Conservation (phyloP, 2,113 vertebrate species). For the Actenoides lindsayi region DNA sequence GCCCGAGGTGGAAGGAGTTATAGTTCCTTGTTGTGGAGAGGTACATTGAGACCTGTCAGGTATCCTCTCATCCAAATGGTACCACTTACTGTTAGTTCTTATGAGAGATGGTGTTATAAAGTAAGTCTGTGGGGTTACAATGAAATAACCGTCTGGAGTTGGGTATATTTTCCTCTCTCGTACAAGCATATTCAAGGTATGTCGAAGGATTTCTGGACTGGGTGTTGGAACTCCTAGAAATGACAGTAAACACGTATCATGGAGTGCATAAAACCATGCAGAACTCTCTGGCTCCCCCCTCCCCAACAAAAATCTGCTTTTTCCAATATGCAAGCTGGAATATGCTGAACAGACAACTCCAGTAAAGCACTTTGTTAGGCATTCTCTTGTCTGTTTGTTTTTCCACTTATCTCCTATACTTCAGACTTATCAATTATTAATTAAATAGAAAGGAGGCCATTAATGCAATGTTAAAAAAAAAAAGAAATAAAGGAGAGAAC, state of each 20-base stretch:
- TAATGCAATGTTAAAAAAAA: not conserved
- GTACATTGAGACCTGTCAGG: slow-evolving; percentile 92
- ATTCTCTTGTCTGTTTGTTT: slow-evolving; percentile 8
- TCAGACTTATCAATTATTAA: slow-evolving; percentile 36
- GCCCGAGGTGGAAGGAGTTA: slow-evolving; percentile 92
- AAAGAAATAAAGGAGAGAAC: not conserved
- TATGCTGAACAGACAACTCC: slow-evolving; percentile 31
- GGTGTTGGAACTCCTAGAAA: slow-evolving; percentile 94
- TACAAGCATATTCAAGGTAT: slow-evolving; percentile 95
- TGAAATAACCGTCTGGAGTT: slow-evolving; percentile 95
- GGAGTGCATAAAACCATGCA: not conserved
- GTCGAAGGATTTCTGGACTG: slow-evolving; percentile 94
- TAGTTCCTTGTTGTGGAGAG: slow-evolving; percentile 91
- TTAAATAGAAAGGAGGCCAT: slow-evolving; percentile 7
- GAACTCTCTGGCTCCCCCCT: not conserved
- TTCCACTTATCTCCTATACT: not conserved
- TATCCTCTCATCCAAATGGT: slow-evolving; percentile 95
- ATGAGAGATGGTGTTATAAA: slow-evolving; percentile 98
- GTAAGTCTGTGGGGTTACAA: slow-evolving; percentile 97
- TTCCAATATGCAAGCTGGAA: not conserved
- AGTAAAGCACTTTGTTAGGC: not conserved
- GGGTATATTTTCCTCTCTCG: slow-evolving; percentile 98
- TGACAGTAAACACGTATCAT: slow-evolving; percentile 37
- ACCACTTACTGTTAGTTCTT: slow-evolving; percentile 98
- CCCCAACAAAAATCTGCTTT: not conserved